Base-by-base conservation (phyloP, 2,888 invertebrate genomes). In the Hydraecia micacea region DNA sequence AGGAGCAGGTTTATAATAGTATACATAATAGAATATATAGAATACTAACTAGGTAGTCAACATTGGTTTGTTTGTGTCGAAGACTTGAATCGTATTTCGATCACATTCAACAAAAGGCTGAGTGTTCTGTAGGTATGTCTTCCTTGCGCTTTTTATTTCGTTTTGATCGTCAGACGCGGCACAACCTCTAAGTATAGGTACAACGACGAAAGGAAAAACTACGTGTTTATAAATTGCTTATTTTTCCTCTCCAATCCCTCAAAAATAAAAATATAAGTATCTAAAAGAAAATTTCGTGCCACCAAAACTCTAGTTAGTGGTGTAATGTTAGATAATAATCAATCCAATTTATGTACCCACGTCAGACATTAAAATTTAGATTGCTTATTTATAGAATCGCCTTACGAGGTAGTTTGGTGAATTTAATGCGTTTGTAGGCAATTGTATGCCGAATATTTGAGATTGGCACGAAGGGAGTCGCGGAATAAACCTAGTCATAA, bases 391-490 rank as follows among this genome's bases (percentile, higher is more conserved):
- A 70, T 63, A 72, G 25, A 68, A 84, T 78, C 39, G 21, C 49
- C 46, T 84, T 71, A 78, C 25, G 28, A 46, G 42, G 36, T 77
- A 46, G 36, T 60, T 77, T 83, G 42, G 49, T 75, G 46, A 55
- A 70, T 58, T 70, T n/a, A 36, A 70, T 58, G 11, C 63, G 68
- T 58, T 69, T 5, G n/a, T 68, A 55, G 39, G 52, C 46, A 67
- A 68, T 60, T 25, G 46, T 58, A 39, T 15, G 63, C 36, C 32
- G n/a, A 79, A 66, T 72, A 81, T 79, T 74, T 82, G 66, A 32
- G 32, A 67, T 70, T 69, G 32, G 39, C 75, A 72, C 81, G 68
- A 81, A 78, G 62, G 39, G 49, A 80, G 46, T 73, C 42, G 62
- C 67, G 65, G 52, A 63, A 55, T 28, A 66, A 77, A 75, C 46